These are phyloP conservation scores for Peromyscus polionotus DNA, from an alignment of 2,113 vertebrate species.

Conservation along the genomic window DNA sequence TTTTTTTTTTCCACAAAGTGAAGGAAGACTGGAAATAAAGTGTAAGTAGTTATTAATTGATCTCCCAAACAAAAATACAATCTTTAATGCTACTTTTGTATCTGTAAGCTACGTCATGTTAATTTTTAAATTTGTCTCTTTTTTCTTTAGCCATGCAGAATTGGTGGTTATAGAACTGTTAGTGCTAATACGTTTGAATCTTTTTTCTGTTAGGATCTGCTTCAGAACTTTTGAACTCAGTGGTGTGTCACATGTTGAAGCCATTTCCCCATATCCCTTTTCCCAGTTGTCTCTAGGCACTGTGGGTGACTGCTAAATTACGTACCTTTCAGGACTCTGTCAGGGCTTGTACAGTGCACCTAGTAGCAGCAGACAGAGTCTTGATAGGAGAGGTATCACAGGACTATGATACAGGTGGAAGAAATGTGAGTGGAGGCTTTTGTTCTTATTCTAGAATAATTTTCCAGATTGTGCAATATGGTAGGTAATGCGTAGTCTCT, in stretches of 20 bases:
- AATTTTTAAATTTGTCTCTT: constrained; percentile 33
- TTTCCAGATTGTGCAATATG: background rate
- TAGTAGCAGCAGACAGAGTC: background rate
- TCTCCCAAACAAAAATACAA: background rate
- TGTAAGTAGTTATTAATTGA: constrained; percentile 54
- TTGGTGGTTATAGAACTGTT: background rate
- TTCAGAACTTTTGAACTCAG: background rate
- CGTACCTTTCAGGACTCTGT: background rate
- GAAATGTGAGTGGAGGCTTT: background rate
- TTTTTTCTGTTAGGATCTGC: constrained; percentile 24
- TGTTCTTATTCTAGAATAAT: background rate
- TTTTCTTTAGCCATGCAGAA: constrained; percentile 17
- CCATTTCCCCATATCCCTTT: background rate
- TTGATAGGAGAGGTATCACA: background rate
- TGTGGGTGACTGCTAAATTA: background rate
- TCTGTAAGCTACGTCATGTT: background rate
- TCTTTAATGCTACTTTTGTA: background rate
- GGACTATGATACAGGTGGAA: background rate
- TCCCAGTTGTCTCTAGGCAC: background rate
- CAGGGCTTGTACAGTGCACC: background rate
- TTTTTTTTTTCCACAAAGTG: constrained; percentile 17
- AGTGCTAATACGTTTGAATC: background rate
- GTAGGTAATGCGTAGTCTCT: background rate
- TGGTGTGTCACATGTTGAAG: constrained; percentile 24
- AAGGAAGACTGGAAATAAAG: constrained; percentile 55